Conservation (phyloP, 1,140 invertebrate species). For the Drosophila funebris region DNA sequence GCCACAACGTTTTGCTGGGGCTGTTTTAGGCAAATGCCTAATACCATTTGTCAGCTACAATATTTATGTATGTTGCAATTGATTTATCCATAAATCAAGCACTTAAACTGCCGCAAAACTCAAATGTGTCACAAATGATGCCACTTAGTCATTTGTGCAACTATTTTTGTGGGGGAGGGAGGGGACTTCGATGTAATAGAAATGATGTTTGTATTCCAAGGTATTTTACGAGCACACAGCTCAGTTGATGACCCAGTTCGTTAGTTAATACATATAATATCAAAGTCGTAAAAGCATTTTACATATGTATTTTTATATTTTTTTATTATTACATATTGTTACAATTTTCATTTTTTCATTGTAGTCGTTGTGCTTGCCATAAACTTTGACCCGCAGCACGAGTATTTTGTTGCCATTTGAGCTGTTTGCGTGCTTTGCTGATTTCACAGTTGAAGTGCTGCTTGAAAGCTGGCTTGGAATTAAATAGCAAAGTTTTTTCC, state of each 20-base stretch:
- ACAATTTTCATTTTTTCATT: conserved; percentile 7
- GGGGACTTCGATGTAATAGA: background rate
- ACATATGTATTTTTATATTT: conserved; percentile 18
- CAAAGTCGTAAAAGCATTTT: conserved; percentile 24
- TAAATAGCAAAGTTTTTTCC: conserved; percentile 64
- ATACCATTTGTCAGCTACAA: conserved; percentile 77
- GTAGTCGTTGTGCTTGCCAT: conserved; percentile 42
- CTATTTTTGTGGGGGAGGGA: too few species aligned
- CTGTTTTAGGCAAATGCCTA: conserved; percentile 54
- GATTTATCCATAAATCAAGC: conserved; percentile 74
- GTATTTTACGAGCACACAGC: conserved; percentile 20
- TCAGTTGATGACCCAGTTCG: conserved; percentile 19
- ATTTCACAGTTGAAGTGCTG: conserved; percentile 76
- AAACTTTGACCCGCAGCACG: conserved; percentile 46
- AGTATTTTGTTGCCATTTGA: conserved; percentile 42
- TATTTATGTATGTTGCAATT: conserved; percentile 77
- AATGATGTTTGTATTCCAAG: background rate
- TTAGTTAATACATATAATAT: conserved; percentile 6
- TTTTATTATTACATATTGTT: conserved; percentile 7
- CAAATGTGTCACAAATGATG: conserved; percentile 51
- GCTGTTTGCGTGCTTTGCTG: conserved; percentile 57
- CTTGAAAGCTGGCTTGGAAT: conserved; percentile 67
- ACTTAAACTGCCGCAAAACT: conserved; percentile 55
- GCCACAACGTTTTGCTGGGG: conserved; percentile 40
- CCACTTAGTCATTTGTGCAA: conserved; percentile 51